These are phyloP conservation scores for Oceanites oceanicus DNA, from an alignment of 2,113 vertebrate species.

Conservation along the genomic window DNA sequence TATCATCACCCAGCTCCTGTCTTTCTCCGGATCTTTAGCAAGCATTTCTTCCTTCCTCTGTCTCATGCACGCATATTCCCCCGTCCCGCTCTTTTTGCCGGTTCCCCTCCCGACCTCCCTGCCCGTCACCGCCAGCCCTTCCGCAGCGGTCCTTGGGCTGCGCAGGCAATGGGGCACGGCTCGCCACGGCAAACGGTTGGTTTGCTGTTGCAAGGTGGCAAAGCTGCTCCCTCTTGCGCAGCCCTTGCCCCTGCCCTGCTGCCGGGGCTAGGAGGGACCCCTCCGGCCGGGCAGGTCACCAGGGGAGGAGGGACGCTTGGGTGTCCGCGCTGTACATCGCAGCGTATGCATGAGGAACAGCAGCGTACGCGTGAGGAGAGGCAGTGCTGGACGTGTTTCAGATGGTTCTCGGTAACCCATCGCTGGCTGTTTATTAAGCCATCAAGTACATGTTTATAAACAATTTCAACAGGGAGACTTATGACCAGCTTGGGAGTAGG, in stretches of 20 bases:
- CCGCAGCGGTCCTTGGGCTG: background rate
- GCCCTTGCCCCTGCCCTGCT: background rate
- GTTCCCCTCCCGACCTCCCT: background rate
- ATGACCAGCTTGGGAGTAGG: background rate
- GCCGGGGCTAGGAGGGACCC: background rate
- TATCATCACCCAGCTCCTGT: background rate
- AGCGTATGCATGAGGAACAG: background rate
- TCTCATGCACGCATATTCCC: fast-evolving
- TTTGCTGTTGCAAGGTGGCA: no score
- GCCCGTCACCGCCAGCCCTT: background rate
- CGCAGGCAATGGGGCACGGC: fast-evolving
- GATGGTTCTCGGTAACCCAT: background rate
- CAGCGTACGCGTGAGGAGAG: background rate
- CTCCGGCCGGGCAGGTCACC: background rate
- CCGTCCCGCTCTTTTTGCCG: background rate
- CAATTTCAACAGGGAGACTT: conserved; percentile 25
- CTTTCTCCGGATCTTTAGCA: background rate
- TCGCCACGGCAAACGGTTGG: no score
- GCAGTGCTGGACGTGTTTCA: background rate
- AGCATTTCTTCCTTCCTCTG: background rate
- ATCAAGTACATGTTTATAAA: conserved; percentile 27
- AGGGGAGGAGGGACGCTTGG: background rate
- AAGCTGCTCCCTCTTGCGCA: no score
- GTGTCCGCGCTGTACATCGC: fast-evolving
- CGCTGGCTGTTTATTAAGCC: background rate